Base-by-base conservation (phyloP, 2,113 vertebrate genomes). In the Chaenocephalus aceratus region DNA sequence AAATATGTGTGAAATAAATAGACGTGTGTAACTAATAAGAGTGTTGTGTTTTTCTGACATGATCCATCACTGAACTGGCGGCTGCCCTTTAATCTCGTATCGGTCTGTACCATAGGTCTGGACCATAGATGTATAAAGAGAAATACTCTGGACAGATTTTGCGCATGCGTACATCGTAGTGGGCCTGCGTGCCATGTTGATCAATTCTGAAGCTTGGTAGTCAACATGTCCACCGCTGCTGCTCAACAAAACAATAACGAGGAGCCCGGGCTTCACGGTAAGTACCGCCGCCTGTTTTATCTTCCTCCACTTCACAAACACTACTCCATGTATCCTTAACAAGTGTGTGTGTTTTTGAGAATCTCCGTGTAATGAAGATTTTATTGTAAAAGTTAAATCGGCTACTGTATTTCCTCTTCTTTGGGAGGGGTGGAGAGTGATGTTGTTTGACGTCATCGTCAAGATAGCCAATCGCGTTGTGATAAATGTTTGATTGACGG, bases 161-260 rank as follows among this genome's bases (percentile, higher is more conserved):
- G 84, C 91, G 79, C 91, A 34, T 89, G 93, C 93, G 91, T 91
- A 89, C 46, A 48, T 2, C 1, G 21, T 1, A 1, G 41, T 78
- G 45, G 73, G 78, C 71, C 44, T 89, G 87, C 85, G 81, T 69
- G 90, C 89, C 79, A 80, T 93, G 91, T 91, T 92, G 91, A 91
- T 84, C 80, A 92, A 91, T 60, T 83, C 87, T 78, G 34, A 75
- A 83, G 74, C 89, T 77, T 89, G 87, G 86, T 82, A 93, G 94
- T 89, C 92, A 95, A 94, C 90, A 95, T 95, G 95, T 95, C 94
- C 78, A 93, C 93, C 83, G 86, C 93, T 77, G 92, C 94, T 86
- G 90, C 93, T 89, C 93, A 83, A 79, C 90, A 88, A 49, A 95
- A 96, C 91, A 95, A 95, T 92, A 95, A 95, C 88, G 94, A 94